phyloP scores from a whole-genome alignment of 2,113 vertebrate genomes.

The Dascyllus trimaculatus region DNA sequence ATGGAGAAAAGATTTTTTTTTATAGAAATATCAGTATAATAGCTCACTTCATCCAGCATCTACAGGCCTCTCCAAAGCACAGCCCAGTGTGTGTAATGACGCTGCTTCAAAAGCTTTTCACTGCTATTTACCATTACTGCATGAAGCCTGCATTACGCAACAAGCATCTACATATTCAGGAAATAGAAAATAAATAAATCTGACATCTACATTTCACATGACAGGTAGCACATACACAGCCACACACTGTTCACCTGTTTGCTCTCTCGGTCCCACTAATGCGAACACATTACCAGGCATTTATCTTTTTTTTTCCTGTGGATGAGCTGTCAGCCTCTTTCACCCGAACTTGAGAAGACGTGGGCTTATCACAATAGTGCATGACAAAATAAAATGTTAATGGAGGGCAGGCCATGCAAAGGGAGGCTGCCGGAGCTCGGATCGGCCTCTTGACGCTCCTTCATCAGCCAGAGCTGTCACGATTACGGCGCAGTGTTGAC shows the following conservation, averaged over 20 bases:
- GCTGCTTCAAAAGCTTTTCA: slow-evolving; percentile 54
- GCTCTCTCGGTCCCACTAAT: slow-evolving; percentile 44
- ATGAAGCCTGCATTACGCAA: slow-evolving; percentile 14
- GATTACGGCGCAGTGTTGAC: slow-evolving; percentile 7
- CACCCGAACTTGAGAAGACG: slow-evolving; percentile 54
- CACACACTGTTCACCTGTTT: slow-evolving; percentile 43
- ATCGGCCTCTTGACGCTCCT: slow-evolving; percentile 36
- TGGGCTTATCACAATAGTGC: slow-evolving; percentile 70
- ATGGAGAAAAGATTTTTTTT: slow-evolving; percentile 18
- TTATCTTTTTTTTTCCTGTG: slow-evolving; percentile 64
- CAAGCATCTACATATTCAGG: slow-evolving; percentile 10
- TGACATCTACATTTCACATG: slow-evolving; percentile 44
- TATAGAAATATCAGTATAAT: slow-evolving; percentile 52
- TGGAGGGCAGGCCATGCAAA: slow-evolving; percentile 66
- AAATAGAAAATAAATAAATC: slow-evolving; percentile 41
- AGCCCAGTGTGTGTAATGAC: slow-evolving; percentile 10
- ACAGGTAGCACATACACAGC: slow-evolving; percentile 10
- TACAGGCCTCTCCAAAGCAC: slow-evolving; percentile 17
- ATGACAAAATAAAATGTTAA: slow-evolving; percentile 76
- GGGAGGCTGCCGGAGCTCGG: slow-evolving; percentile 40
- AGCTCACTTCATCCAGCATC: slow-evolving; percentile 30
- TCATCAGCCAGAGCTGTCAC: slow-evolving; percentile 60
- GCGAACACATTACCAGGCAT: slow-evolving; percentile 49
- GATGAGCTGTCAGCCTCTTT: slow-evolving; percentile 68
- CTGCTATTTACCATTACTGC: slow-evolving; percentile 18